phyloP scores from a whole-genome alignment of 2,113 vertebrate species.

The Micromys minutus region DNA sequence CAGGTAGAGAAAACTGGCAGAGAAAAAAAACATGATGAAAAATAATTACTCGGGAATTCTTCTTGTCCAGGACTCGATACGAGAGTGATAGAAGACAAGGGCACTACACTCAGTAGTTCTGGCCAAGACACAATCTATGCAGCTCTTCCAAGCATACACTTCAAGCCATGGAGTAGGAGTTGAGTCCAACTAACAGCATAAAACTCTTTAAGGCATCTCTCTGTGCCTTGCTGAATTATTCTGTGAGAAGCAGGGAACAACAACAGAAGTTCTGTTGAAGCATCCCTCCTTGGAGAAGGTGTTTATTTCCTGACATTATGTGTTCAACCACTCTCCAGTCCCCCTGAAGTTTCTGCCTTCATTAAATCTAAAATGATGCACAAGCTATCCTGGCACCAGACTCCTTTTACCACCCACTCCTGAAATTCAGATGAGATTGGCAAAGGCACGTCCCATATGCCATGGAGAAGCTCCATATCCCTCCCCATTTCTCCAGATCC shows the following conservation, averaged over 20 bases:
- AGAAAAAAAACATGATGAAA: not conserved
- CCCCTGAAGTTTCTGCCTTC: not conserved
- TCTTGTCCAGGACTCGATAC: not conserved
- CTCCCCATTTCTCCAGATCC: not conserved
- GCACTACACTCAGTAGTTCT: not conserved
- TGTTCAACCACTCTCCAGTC: not conserved
- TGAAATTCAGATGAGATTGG: conserved; percentile 50
- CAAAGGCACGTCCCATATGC: not conserved
- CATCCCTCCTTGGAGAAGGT: not conserved
- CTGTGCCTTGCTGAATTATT: not conserved
- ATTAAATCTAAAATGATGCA: not conserved
- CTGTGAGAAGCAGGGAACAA: not conserved
- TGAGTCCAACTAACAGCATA: not conserved
- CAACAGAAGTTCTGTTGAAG: not conserved
- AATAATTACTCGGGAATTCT: conserved; percentile 26
- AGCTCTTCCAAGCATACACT: not conserved
- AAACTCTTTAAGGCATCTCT: not conserved
- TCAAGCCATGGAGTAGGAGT: not conserved
- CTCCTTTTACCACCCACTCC: not conserved
- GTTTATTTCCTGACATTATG: not conserved
- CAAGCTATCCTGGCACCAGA: not conserved
- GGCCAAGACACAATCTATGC: not conserved
- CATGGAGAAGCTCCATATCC: not conserved
- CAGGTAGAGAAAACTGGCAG: not conserved
- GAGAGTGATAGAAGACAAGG: not conserved